Percentiles rank a stretch among this genome's conserved stretches.
Conservation (phyloP, 1,140 invertebrate species). For the Drosophila tropicalis region DNA sequence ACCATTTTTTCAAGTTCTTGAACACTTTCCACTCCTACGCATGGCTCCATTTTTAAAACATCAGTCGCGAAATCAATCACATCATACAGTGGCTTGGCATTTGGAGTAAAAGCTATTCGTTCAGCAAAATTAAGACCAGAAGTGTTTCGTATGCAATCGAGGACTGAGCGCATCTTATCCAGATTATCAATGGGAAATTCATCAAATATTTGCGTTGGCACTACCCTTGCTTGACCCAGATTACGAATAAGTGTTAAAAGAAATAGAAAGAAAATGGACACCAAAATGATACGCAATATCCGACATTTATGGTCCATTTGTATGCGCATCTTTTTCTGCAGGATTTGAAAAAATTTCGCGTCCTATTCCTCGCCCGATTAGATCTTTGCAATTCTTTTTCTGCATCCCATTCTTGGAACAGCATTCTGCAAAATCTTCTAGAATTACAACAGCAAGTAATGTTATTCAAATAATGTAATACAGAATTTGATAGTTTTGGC, state of each 20-base stretch:
- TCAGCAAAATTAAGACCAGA: neutral
- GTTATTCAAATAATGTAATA: neutral
- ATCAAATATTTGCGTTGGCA: neutral
- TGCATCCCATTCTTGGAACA: neutral
- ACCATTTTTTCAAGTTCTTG: neutral
- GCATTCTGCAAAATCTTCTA: neutral
- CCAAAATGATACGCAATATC: neutral
- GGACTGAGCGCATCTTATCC: neutral
- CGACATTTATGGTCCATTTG: neutral
- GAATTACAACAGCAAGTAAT: neutral
- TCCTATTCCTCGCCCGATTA: neutral
- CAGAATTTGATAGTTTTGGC: neutral
- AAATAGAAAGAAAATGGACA: slow-evolving; percentile 19
- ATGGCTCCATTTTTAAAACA: slow-evolving; percentile 3
- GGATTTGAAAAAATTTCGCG: neutral
- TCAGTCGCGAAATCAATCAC: neutral
- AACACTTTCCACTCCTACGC: neutral
- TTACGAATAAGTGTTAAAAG: neutral
- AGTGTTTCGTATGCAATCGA: neutral
- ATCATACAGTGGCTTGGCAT: neutral
- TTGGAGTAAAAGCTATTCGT: slow-evolving; percentile 19
- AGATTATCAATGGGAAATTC: slow-evolving; percentile 15
- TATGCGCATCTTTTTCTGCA: neutral
- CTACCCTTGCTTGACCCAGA: neutral
- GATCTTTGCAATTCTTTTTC: neutral